Evolutionary conservation across 2,113 vertebrate species (phyloP).

Genomic region (Cinclus mexicanus): DNA sequence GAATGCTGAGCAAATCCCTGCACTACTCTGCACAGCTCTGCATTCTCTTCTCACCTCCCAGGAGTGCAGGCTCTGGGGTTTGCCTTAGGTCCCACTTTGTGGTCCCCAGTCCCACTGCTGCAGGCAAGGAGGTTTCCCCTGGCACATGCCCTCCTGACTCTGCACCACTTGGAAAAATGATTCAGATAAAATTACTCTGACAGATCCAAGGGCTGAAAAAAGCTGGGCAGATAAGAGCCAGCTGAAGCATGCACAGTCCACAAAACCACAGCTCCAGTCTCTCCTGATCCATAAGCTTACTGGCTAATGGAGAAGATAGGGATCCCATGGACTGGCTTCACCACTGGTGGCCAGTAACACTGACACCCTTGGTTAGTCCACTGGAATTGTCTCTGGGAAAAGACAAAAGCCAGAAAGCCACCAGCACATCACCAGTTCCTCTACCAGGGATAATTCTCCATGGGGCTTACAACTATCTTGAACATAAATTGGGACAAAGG

Average conservation of each 20-base stretch:
- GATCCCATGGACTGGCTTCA: background rate
- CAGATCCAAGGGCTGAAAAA: background rate
- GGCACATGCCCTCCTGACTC: background rate
- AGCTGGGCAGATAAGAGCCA: background rate
- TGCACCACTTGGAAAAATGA: rapidly evolving
- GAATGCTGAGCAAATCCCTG: background rate
- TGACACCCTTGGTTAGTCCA: background rate
- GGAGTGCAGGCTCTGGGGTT: background rate
- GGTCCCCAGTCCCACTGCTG: background rate
- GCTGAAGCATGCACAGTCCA: rapidly evolving
- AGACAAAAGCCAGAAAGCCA: background rate
- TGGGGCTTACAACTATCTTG: background rate
- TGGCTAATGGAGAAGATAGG: background rate
- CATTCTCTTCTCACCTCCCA: background rate
- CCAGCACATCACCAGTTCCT: background rate
- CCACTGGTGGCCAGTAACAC: background rate
- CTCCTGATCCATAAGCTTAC: background rate
- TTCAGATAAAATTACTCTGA: rapidly evolving
- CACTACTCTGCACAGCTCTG: background rate
- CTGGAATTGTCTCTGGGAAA: background rate
- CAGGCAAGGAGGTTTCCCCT: background rate
- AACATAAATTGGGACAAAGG: background rate
- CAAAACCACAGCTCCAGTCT: background rate
- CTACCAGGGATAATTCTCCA: background rate
- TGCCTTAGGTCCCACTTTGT: background rate